Conservation (phyloP, 2,797 vertebrate genomes). For the Hirundo rustica region DNA sequence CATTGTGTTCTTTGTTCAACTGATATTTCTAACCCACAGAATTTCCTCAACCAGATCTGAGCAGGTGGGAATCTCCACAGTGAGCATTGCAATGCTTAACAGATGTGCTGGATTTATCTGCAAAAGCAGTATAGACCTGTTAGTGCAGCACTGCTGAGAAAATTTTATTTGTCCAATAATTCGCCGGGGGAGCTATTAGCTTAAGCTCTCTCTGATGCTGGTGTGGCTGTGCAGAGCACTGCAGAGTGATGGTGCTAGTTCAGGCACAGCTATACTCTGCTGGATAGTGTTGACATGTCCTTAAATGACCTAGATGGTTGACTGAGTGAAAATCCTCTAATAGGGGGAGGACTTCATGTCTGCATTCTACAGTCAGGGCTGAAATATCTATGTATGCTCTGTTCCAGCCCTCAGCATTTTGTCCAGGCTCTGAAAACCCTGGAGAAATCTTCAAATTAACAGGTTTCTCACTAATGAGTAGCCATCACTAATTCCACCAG, state of each 20-base stretch:
- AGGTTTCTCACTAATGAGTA: background rate
- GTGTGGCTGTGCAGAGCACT: background rate
- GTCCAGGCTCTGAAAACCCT: background rate
- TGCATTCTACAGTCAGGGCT: background rate
- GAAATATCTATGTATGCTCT: background rate
- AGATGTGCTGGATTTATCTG: conserved; percentile 6
- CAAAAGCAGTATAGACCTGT: background rate
- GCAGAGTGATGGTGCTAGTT: background rate
- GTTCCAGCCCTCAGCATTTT: background rate
- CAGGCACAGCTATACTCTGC: background rate
- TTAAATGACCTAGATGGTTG: conserved; percentile 26
- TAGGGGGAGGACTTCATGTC: background rate
- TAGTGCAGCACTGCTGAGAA: conserved; percentile 3
- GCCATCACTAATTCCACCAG: background rate
- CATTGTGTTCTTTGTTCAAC: background rate
- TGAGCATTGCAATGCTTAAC: background rate
- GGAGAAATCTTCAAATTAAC: background rate
- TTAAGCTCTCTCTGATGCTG: background rate
- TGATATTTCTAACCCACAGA: background rate
- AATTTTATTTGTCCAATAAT: conserved; percentile 28
- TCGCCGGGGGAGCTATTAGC: background rate
- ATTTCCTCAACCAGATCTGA: background rate
- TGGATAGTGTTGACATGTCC: conserved; percentile 9
- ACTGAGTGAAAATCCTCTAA: conserved; percentile 9
- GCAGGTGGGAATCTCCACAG: background rate